Conservation (phyloP, 1,140 invertebrate species). For the Copidosoma floridanum region DNA sequence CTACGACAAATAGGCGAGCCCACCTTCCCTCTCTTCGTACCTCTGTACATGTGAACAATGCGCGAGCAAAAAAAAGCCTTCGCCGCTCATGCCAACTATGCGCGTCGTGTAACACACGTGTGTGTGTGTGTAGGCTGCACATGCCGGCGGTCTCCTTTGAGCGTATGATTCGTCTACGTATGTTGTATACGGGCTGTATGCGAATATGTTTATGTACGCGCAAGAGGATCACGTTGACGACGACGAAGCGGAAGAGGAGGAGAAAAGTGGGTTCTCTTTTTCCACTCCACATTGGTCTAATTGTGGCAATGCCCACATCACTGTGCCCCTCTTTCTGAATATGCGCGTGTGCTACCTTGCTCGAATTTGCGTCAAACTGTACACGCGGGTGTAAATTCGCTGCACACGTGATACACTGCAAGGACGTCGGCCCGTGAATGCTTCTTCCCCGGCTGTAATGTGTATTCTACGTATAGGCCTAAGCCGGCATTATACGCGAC, state of each 20-base stretch:
- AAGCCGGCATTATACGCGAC: no score
- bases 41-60: no score
- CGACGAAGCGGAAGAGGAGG: not conserved
- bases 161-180: no score
- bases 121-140: not conserved
- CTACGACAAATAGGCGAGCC: conserved; percentile 8
- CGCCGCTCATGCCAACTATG: conserved; percentile 2
- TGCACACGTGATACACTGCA: no score
- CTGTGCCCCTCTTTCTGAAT: conserved; percentile 33
- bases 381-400: no score
- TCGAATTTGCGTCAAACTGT: conserved; percentile 17
- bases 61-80: no score
- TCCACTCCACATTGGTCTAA: conserved; percentile 43
- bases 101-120: not conserved
- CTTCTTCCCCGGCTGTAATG: conserved; percentile 20
- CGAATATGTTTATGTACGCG: no score
- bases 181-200: no score
- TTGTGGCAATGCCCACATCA: conserved; percentile 44
- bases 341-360: not conserved
- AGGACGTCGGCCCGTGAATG: no score
- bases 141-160: conserved; percentile 25
- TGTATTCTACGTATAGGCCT: conserved; percentile 22
- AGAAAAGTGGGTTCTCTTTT: conserved; percentile 38
- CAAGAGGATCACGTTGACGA: conserved; percentile 15
- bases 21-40: conserved; percentile 14